Conservation (phyloP, 2,888 invertebrate species). For the Torymus tubicola region DNA sequence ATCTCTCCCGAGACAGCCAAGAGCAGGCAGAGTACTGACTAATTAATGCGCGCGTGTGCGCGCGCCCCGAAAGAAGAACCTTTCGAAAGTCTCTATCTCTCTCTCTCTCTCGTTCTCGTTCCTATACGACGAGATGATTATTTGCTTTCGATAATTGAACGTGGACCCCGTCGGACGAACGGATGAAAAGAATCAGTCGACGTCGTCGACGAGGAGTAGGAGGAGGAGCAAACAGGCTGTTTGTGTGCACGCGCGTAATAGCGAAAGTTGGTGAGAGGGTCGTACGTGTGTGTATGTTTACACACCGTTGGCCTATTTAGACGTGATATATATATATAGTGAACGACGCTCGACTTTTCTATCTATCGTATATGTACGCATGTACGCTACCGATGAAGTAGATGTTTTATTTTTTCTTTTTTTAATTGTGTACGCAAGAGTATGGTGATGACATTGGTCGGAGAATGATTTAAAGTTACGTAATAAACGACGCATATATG, state of each 20-base stretch:
- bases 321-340: no score
- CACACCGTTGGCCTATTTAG: no score
- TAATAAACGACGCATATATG: no score
- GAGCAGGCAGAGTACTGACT: slow-evolving; percentile 20
- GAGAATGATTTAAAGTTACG: no score
- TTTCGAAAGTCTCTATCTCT: background rate
- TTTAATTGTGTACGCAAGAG: no score
- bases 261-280: slow-evolving; percentile 8
- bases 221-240: background rate
- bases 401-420: no score
- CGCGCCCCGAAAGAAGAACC: slow-evolving; percentile 7
- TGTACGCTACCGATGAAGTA: no score
- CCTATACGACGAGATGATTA: slow-evolving; percentile 16
- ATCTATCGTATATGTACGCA: no score
- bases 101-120: no score
- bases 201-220: background rate
- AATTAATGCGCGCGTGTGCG: slow-evolving; percentile 46
- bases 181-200: slow-evolving; percentile 32
- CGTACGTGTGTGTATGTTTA: no score
- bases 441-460: no score
- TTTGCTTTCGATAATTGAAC: slow-evolving; percentile 54
- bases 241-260: background rate
- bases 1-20: background rate
- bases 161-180: background rate
- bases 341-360: no score